Base-by-base conservation (phyloP, 2,797 vertebrate genomes). In the Miichthys miiuy region DNA sequence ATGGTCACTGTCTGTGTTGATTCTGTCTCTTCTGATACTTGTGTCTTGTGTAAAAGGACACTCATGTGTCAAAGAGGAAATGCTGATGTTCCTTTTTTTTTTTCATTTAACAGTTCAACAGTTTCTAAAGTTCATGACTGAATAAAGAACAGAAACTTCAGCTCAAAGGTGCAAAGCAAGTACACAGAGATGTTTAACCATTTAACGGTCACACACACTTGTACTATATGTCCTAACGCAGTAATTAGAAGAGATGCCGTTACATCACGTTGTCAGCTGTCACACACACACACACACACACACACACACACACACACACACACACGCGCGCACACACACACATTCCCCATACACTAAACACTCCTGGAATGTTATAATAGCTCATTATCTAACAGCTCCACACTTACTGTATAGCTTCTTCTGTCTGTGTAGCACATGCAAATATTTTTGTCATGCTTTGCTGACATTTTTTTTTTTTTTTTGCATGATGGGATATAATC, bases 1-100 rank as follows among this genome's bases (percentile, higher is more conserved):
- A 66, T 48, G 70, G 64, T 61, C 55, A 25, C 46, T 62, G 64
- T 68, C 63, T 73, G 17, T 64, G 79, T 82, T 75, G 75, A 82
- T 79, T 83, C 74, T 77, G 82, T 75, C 74, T 80, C 68, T 76
- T 85, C 62, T 76, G 66, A 83, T 70, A 48, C 65, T 71, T 6
- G 50, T 81, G 68, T 68, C 72, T 71, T 74, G n/a, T 81, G 81
- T 86, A 83, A 68, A 90, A 83, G 72, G 74, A 70, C 79, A 81
- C 82, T 81, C 83, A 70, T 80, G 63, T 91, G 83, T 85, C 58
- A 83, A 89, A 92, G 87, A 90, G 92, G 91, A 93, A 92, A 90
- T 84, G 62, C 64, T 79, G 75, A 90, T 83, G 85, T 93, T 94
- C 91, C 86, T 54, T 50, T 89, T 92, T 70, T 60, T 41, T 18